phyloP scores from a whole-genome alignment of 2,797 vertebrate genomes.

The Phalloptychus januarius region DNA sequence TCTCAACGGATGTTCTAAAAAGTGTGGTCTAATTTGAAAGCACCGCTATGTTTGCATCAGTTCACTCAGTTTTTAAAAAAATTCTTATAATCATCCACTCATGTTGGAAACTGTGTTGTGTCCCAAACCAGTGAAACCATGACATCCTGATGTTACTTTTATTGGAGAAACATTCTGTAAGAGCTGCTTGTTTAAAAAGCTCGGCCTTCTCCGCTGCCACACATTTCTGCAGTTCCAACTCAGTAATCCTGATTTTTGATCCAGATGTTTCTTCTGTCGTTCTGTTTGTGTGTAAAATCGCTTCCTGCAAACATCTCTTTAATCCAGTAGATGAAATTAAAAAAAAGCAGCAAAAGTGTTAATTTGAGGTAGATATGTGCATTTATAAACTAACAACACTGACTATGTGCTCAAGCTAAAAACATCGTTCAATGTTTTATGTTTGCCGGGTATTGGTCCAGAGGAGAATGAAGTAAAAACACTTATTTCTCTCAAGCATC shows the following conservation, averaged over 20 bases:
- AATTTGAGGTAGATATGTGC: background rate
- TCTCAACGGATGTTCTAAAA: background rate
- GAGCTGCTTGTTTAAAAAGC: background rate
- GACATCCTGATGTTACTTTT: background rate
- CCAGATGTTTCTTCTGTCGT: background rate
- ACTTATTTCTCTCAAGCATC: background rate
- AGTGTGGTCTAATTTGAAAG: background rate
- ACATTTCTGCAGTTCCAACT: background rate
- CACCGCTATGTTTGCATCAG: background rate
- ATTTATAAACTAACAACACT: background rate
- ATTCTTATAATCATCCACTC: background rate
- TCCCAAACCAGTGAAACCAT: background rate
- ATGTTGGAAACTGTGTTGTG: background rate
- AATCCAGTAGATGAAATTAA: background rate
- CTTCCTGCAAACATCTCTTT: background rate
- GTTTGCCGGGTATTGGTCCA: background rate
- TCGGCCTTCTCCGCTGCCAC: background rate
- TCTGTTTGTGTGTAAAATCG: background rate
- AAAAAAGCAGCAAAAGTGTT: background rate
- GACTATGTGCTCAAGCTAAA: no score
- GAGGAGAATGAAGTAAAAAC: background rate
- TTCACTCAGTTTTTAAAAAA: background rate
- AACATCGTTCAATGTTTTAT: no score
- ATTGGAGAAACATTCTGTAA: background rate
- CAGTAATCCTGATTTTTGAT: background rate